Evolutionary conservation across 2,113 vertebrate genomes (phyloP), one percentile per base, ranked within the genome.

Genomic region (Candoia aspera): DNA sequence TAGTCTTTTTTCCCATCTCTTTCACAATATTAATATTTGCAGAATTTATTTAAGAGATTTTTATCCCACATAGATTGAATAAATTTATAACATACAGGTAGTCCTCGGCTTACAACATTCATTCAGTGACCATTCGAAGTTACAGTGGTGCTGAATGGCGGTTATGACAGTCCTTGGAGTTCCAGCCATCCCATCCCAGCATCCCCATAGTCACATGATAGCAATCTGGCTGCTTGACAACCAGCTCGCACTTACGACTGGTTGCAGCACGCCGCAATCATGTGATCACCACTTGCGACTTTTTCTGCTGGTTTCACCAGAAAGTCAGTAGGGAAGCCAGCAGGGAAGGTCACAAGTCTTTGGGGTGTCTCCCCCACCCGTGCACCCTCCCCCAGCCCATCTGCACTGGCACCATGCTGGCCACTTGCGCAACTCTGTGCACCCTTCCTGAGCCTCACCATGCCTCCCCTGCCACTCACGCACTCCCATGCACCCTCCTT

Each of bases 41-140:
- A 62, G 29, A 86, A 91, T 91, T 58, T 53, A 54, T 60, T 86
- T 91, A 57, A 87, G 57, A 46, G 8, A 79, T 15, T 79, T 79
- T 42, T 87, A 23, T 21, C 54, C 17, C 3, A 79, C 33, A 33
- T 79, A 79, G 73, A 79, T 21, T 21, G 73, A 42, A 79, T 21
- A 42, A 17, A 1, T 42, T 79, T 21, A 42, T 4, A 79, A 42
- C 73, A 42, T 42, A 42, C 73, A 21, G 33, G 2, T 37, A 79
- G 33, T 79, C 33, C 57, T 58, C 4, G 15, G 19, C 5, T 19
- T 58, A 42, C 9, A 17, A 79, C 17, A 79, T 79, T 79, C 73
- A 19, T 42, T 21, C 73, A 79, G 73, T 17, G 33, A 73, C n/a
- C n/a, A n/a, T n/a, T n/a, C 6, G n/a, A 73, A 37, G 68, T 37